phyloP scores from a whole-genome alignment of 2,888 invertebrate genomes.

The Ennomos erosarius region DNA sequence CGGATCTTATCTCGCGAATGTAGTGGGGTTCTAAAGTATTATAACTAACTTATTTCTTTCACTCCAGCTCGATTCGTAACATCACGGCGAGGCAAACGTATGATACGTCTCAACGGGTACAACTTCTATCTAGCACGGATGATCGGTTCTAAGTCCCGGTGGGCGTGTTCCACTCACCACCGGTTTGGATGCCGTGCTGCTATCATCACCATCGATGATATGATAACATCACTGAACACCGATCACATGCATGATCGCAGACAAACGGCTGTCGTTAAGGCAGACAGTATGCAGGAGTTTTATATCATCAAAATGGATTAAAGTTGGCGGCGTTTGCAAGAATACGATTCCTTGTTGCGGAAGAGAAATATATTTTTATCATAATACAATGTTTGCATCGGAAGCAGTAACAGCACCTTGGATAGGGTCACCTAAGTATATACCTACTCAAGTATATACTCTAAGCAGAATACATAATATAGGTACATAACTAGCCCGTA shows the following conservation, averaged over 20 bases:
- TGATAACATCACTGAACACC: slow-evolving; percentile 45
- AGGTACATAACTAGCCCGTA: too few species aligned
- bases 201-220: slow-evolving; percentile 52
- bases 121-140: slow-evolving; percentile 53
- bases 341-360: too few species aligned
- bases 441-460: too few species aligned
- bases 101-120: slow-evolving; percentile 46
- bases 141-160: slow-evolving; percentile 45
- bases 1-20: too few species aligned
- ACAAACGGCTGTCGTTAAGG: background rate
- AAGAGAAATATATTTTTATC: too few species aligned
- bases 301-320: slow-evolving; percentile 23
- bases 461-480: too few species aligned
- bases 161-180: slow-evolving; percentile 62
- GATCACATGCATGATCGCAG: slow-evolving; percentile 42
- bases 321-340: too few species aligned
- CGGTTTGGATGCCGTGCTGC: slow-evolving; percentile 55
- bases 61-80: slow-evolving; percentile 43
- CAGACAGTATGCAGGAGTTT: slow-evolving; percentile 8
- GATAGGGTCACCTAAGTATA: too few species aligned
- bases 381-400: too few species aligned
- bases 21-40: too few species aligned
- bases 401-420: too few species aligned
- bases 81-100: slow-evolving; percentile 44
- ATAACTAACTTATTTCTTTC: background rate